Evolutionary conservation across 2,797 vertebrate species (phyloP), one percentile per base, ranked within the genome.

Genomic region (Morus bassanus): DNA sequence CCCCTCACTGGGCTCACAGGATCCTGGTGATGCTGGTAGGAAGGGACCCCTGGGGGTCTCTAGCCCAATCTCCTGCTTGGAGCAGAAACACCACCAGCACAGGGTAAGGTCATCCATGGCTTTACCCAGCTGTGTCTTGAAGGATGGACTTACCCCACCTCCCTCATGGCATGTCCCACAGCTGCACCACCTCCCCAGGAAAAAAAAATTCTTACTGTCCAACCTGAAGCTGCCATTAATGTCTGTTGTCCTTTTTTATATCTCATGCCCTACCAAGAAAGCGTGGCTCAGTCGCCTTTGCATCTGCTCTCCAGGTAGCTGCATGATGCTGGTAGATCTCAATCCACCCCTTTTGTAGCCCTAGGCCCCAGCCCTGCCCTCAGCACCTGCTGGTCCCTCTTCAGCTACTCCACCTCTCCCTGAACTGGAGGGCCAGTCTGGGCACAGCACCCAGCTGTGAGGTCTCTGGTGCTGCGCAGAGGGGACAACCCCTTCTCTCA

Each of bases 191-290:
- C 8, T 68, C 33, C 33, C n/a, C 23, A 15, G 82, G 33, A 28
- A 56, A 2, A 7, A 6, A 37, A 39, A 31, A 3, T 45, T 59
- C 53, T 33, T 37, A 0, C 68, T 50, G 46, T 64, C 21, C 64
- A 25, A 11, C 25, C 45, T 37, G 73, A 14, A 51, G 51, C 33
- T 80, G 76, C n/a, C 24, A 2, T 7, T 39, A 9, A 7, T 7
- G 18, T 17, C 30, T 5, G 0, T 33, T 39, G 18, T 11, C 46
- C 70, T 43, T 79, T 8, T 10, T 41, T 13, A 6, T 15, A 50
- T 21, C 37, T 3, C 2, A 3, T 54, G 30, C 2, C 48, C 84
- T 22, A 1, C 31, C 0, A 0, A 37, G 37, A 25, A 15, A 51
- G 11, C 0, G 15, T 27, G 37, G 50, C 17, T 60, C 54, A 1